These are phyloP conservation scores for Caerostris darwini DNA, from an alignment of 1,140 invertebrate genomes.

Conservation along the genomic window DNA sequence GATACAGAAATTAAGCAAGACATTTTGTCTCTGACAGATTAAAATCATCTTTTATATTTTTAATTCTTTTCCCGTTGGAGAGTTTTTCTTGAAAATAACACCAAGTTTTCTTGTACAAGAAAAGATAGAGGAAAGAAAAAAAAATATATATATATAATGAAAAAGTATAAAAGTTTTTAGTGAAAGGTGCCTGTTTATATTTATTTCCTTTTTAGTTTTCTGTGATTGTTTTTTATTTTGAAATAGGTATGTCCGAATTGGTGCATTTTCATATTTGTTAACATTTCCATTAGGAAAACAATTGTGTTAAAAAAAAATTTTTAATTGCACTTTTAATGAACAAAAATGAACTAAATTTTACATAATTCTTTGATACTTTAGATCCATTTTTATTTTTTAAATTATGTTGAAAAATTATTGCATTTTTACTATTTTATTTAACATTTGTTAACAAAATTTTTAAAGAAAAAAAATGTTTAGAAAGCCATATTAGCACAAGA, in stretches of 20 bases:
- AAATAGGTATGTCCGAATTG: slow-evolving; percentile 12
- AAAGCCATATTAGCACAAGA: no score
- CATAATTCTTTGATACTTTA: no score
- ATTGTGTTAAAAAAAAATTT: neutral
- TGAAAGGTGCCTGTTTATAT: slow-evolving; percentile 41
- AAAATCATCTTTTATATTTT: slow-evolving; percentile 75
- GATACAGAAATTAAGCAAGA: slow-evolving; percentile 75
- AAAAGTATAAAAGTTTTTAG: neutral
- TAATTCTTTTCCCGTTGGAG: neutral
- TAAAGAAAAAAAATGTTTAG: no score
- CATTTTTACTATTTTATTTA: no score
- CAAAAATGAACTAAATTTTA: no score
- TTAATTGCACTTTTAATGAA: no score
- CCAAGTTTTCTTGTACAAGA: neutral
- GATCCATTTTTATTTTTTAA: no score
- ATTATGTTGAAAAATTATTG: no score
- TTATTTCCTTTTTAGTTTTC: neutral
- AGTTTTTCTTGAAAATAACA: neutral
- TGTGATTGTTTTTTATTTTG: neutral
- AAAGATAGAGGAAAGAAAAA: neutral
- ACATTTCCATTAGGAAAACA: neutral
- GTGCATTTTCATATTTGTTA: neutral
- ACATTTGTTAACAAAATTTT: no score
- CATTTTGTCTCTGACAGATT: slow-evolving; percentile 77
- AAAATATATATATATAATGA: neutral